Evolutionary conservation across 2,888 invertebrate genomes (phyloP).

Genomic region (Euzetes globulus): DNA sequence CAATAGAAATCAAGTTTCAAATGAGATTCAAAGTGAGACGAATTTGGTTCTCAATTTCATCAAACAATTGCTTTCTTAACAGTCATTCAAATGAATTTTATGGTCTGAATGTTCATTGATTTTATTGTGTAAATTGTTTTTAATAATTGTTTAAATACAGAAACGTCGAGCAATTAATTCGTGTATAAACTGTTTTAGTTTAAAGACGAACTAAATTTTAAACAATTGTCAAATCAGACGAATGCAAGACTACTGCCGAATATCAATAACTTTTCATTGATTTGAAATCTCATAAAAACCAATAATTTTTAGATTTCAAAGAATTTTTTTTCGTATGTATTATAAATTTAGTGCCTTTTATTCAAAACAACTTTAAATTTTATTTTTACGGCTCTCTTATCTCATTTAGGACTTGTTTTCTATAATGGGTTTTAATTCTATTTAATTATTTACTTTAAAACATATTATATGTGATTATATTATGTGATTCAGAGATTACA

Average conservation of each 20-base stretch:
- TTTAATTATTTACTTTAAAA: not conserved
- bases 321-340: not conserved
- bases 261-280: not conserved
- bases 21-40: too few relatives aligned
- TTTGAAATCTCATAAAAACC: too few relatives aligned
- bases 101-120: too few relatives aligned
- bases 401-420: not conserved
- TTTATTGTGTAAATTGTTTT: too few relatives aligned
- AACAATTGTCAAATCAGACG: not conserved
- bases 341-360: slow-evolving; percentile 24
- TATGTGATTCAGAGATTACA: slow-evolving; percentile 5
- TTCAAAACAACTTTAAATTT: not conserved
- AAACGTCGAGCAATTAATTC: not conserved
- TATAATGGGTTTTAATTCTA: not conserved
- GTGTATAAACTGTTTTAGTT: not conserved
- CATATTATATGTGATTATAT: slow-evolving; percentile 19
- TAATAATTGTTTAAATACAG: not conserved
- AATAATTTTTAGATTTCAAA: too few relatives aligned
- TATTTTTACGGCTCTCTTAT: not conserved
- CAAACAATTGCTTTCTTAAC: too few relatives aligned
- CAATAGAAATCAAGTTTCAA: too few relatives aligned
- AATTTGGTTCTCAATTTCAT: too few relatives aligned
- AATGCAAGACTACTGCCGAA: slow-evolving; percentile 15
- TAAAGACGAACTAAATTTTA: not conserved
- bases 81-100: too few relatives aligned